Base-by-base conservation (phyloP, 2,888 invertebrate species). In the Platypus cylindrus region DNA sequence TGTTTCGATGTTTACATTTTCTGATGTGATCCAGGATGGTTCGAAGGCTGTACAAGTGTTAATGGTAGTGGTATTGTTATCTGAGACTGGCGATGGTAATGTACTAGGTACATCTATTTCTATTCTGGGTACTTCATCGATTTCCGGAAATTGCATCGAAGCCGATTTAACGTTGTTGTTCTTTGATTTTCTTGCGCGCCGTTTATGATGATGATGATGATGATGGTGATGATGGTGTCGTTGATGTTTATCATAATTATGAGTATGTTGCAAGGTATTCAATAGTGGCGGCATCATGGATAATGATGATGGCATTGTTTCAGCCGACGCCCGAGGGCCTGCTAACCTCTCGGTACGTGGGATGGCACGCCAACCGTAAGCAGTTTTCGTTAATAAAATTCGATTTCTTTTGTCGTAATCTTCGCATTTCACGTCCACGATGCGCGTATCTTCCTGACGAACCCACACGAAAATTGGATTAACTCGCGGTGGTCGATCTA, bases 381-480 rank as follows among this genome's bases (percentile, higher is more conserved):
- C 70, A 14, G 84, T 84, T 58, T 84, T 84, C 48, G 82, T 80
- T 56, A 86, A 66, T 52, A 81, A 76, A 53, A 86, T 80, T 41
- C 85, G 79, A 64, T 86, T 86, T 39, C 82, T 68, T 59, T 79
- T 75, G 66, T 86, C 85, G 69, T 85, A 85, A 60, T 86, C 85
- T 63, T 86, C 86, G 65, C 84, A 84, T 61, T 77, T 75, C 50
- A 86, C 84, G 62, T 82, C 80, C 56, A 82, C 76, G 60, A 86
- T 83, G 57, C 73, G 73, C 44, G 80, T 79, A 62, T 83, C 79
- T 50, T 73, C 73, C 60, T 82, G 81, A 56, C 79, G 78, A 43
- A 81, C 80, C 84, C 85, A 86, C 48, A 86, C 70, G 62, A 86
- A 86, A 46, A 86, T 79, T 47, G 85, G 85, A 55, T 82, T 80